phyloP scores from a whole-genome alignment of 2,113 vertebrate species.

The Syrmaticus mikado region DNA sequence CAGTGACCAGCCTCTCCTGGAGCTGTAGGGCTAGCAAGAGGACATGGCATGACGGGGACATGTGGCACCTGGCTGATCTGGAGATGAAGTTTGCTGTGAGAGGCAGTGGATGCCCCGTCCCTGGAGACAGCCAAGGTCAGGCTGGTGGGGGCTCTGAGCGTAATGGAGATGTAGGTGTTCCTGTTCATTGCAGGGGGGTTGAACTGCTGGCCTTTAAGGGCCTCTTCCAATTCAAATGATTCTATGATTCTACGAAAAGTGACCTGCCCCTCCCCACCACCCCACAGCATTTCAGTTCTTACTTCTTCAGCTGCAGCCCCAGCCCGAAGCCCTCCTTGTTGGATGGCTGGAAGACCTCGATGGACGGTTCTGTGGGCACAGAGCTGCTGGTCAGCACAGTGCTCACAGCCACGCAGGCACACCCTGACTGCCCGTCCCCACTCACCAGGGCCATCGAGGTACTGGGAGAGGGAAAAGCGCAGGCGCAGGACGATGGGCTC shows the following conservation, averaged over 20 bases:
- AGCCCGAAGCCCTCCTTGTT: slow-evolving; percentile 98
- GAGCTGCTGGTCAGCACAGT: rapidly evolving
- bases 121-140: no score
- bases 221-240: no score
- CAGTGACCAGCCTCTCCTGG: rapidly evolving
- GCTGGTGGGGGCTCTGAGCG: no score
- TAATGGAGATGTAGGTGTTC: no score
- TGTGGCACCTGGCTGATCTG: rapidly evolving
- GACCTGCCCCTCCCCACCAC: background rate
- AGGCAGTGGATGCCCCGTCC: no score
- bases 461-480: slow-evolving; percentile 98
- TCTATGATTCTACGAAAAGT: no score
- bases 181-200: no score
- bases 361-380: slow-evolving; percentile 87
- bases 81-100: background rate
- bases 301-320: slow-evolving; percentile 98
- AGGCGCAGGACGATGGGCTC: slow-evolving; percentile 96
- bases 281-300: slow-evolving; percentile 20
- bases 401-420: rapidly evolving
- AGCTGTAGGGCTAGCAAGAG: background rate
- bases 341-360: slow-evolving; percentile 98
- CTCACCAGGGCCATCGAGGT: slow-evolving; percentile 99
- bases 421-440: rapidly evolving
- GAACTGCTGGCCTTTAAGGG: no score
- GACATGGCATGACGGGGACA: rapidly evolving